Evolutionary conservation across 2,888 invertebrate genomes (phyloP).

Genomic region (Leucophora obtusa): DNA sequence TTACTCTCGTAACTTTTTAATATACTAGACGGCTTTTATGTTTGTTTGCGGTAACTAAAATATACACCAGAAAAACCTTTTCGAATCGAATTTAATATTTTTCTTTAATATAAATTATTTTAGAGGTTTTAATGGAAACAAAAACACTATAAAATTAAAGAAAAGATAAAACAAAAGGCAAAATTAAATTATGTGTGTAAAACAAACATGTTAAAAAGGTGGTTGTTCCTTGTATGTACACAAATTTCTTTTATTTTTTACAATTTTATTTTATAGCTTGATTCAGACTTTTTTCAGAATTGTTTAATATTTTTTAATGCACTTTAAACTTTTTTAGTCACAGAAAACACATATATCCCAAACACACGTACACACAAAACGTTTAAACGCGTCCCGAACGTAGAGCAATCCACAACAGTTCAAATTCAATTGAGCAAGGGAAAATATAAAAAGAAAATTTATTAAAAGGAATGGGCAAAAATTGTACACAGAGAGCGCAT

Average conservation of each 20-base stretch:
- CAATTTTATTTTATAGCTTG: background rate
- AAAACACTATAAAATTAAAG: background rate
- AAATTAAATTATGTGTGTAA: background rate
- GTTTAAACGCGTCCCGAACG: conserved; percentile 25
- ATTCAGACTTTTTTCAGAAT: background rate
- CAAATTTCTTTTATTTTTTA: background rate
- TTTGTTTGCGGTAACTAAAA: conserved; percentile 36
- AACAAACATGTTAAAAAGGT: background rate
- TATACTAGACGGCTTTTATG: conserved; percentile 10
- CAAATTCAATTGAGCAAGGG: conserved; percentile 38
- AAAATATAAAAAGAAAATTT: background rate
- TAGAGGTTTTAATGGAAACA: background rate
- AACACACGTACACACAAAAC: conserved; percentile 44
- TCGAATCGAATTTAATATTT: conserved; percentile 3
- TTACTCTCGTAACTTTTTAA: conserved; percentile 29
- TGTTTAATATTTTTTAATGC: conserved; percentile 22
- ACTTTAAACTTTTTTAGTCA: conserved; percentile 25
- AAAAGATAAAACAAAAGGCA: background rate
- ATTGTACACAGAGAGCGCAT: conserved; percentile 23
- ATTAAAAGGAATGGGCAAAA: background rate
- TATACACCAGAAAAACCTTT: conserved; percentile 18
- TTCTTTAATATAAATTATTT: conserved; percentile 15
- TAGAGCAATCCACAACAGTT: conserved; percentile 39
- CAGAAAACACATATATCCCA: background rate
- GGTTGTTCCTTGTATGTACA: background rate